Evolutionary conservation across 2,888 invertebrate species (phyloP).

Genomic region (Ichneumoninae sp.): DNA sequence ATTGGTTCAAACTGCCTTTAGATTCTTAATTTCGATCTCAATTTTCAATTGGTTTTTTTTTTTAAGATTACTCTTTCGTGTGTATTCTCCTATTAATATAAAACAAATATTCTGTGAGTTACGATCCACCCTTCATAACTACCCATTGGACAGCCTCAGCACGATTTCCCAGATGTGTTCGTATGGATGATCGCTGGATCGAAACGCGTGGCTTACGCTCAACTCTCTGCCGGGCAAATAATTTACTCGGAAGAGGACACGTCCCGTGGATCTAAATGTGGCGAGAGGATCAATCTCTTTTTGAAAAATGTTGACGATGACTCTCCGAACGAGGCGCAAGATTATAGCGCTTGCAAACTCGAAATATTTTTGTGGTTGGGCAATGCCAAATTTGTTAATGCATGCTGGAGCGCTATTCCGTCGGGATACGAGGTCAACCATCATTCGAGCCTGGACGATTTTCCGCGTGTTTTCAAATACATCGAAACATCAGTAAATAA

Average conservation of each 20-base stretch:
- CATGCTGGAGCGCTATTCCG: conserved; percentile 80
- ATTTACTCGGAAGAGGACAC: conserved; percentile 84
- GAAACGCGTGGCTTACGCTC: conserved; percentile 85
- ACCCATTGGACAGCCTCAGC: conserved; percentile 84
- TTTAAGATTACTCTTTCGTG: neutral
- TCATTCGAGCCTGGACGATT: conserved; percentile 69
- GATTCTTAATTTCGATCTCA: neutral
- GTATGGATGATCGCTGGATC: conserved; percentile 86
- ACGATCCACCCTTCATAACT: conserved; percentile 38
- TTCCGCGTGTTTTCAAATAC: conserved; percentile 80
- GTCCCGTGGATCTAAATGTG: conserved; percentile 85
- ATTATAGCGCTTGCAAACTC: conserved; percentile 78
- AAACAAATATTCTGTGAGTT: conserved; percentile 5
- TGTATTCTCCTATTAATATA: neutral
- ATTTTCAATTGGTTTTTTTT: neutral
- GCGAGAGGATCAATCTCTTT: conserved; percentile 81
- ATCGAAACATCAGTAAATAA: conserved; percentile 74
- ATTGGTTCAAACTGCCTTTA: neutral
- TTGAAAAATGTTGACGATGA: conserved; percentile 71
- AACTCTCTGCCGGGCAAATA: conserved; percentile 84
- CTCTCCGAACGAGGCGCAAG: conserved; percentile 49
- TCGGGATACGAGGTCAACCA: conserved; percentile 79
- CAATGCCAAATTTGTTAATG: conserved; percentile 73
- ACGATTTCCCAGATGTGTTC: conserved; percentile 86
- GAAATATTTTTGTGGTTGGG: conserved; percentile 82